Base-by-base conservation (phyloP, 2,888 invertebrate species). In the Amphipoea lucens region DNA sequence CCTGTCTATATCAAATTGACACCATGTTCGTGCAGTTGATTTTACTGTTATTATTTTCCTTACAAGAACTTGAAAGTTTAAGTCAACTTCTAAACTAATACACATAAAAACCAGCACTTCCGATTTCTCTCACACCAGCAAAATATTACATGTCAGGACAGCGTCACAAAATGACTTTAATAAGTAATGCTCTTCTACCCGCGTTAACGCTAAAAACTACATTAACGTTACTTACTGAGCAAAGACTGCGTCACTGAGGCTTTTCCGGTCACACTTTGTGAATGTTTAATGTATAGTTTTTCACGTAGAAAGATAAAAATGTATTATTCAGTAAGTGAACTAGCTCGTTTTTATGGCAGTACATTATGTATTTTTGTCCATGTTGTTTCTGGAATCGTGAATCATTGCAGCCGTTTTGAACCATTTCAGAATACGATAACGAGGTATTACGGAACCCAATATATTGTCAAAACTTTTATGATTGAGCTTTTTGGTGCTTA, bases 241-340 rank as follows among this genome's bases (percentile, higher is more conserved):
- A 62, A 68, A 66, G 14, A 57, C 17, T 85, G 42, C 82, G 48
- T 45, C 14, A 73, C 72, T 40, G 67, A 57, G n/a, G 74, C 48
- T 54, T 40, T 80, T 73, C 68, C 45, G 62, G 75, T 67, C 62
- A 63, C 29, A 57, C 74, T 66, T 40, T 57, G 42, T 67, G 29
- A 67, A 42, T 82, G 81, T 83, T 74, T 67, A 74, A 81, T 74
- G 17, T 17, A 60, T 2, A 51, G 23, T 62, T 63, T 65, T 54
- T 40, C 60, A 40, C 48, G 20, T 40, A 63, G 42, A 67, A n/a
- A 36, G 14, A 23, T 29, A 45, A 23, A n/a, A 51, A 70, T 67
- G 23, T 57, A 42, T 54, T 42, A 65, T 62, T 40, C 54, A 45
- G 11, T 45, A n/a, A 51, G 42, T 51, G 17, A 76, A 29, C 20